Conservation (phyloP, 2,113 vertebrate genomes). For the Heterocephalus glaber region DNA sequence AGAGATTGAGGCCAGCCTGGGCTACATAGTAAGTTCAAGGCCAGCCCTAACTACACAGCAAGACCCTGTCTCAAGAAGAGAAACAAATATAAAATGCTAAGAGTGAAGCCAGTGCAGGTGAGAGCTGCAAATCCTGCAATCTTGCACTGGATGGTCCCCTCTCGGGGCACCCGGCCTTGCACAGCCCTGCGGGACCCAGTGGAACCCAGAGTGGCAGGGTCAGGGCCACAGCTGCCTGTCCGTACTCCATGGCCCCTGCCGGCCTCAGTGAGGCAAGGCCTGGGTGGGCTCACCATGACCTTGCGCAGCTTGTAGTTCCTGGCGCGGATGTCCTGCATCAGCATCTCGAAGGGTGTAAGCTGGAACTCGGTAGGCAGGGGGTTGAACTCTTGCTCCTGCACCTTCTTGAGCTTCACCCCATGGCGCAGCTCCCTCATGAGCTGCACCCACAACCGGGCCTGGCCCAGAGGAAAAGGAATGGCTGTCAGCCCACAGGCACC, state of each 20-base stretch:
- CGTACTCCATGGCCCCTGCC: accelerated
- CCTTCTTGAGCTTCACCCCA: slow-evolving; percentile 97
- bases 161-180: neutral
- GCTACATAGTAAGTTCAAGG: neutral
- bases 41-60: neutral
- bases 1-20: neutral
- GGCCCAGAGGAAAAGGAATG: neutral
- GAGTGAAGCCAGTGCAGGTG: accelerated
- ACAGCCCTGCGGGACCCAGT: neutral
- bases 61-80: neutral
- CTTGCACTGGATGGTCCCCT: neutral
- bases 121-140: accelerated
- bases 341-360: slow-evolving; percentile 98
- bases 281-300: slow-evolving; percentile 92
- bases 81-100: neutral
- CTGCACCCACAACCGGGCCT: slow-evolving; percentile 97
- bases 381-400: slow-evolving; percentile 95
- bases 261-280: neutral
- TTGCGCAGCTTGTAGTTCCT: slow-evolving; percentile 96
- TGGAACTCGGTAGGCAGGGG: slow-evolving; percentile 95
- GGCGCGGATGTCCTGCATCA: slow-evolving; percentile 97
- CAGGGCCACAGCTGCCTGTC: neutral
- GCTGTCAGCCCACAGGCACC: neutral
- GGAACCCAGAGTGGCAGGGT: too few relatives aligned
- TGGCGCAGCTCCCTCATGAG: slow-evolving; percentile 97